Conservation (phyloP, 1,140 invertebrate genomes). For the Dendroctonus valens region DNA sequence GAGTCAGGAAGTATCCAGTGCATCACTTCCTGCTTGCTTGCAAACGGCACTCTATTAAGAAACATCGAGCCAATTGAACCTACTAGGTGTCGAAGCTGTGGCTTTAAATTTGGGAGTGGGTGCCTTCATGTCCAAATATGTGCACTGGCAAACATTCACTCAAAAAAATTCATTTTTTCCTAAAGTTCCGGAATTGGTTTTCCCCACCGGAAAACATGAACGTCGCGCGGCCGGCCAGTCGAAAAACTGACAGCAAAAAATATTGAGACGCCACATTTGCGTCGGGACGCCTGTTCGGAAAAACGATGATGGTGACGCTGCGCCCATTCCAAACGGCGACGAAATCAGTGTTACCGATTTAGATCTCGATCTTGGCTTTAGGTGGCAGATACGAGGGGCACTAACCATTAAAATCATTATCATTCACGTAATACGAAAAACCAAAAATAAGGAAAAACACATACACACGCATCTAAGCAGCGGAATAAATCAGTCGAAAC, state of each 20-base stretch:
- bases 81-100: conserved; percentile 31
- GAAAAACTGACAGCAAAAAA: conserved; percentile 29
- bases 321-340: conserved; percentile 41
- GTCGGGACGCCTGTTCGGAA: conserved; percentile 33
- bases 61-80: conserved; percentile 3
- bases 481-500: no score
- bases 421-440: no score
- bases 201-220: not conserved
- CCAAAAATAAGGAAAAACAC: no score
- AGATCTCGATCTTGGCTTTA: conserved; percentile 29
- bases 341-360: conserved; percentile 25
- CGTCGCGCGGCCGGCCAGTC: not conserved
- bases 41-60: not conserved
- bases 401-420: no score
- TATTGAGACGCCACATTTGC: conserved; percentile 28
- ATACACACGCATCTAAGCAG: no score
- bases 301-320: conserved; percentile 38
- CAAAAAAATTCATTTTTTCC: no score
- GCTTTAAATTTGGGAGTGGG: conserved; percentile 34
- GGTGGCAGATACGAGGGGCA: no score
- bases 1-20: no score
- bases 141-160: not conserved
- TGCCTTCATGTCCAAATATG: conserved; percentile 25
- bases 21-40: not conserved
- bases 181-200: no score